Base-by-base conservation (phyloP, 2,797 vertebrate genomes). In the Bovichtus variegatus region DNA sequence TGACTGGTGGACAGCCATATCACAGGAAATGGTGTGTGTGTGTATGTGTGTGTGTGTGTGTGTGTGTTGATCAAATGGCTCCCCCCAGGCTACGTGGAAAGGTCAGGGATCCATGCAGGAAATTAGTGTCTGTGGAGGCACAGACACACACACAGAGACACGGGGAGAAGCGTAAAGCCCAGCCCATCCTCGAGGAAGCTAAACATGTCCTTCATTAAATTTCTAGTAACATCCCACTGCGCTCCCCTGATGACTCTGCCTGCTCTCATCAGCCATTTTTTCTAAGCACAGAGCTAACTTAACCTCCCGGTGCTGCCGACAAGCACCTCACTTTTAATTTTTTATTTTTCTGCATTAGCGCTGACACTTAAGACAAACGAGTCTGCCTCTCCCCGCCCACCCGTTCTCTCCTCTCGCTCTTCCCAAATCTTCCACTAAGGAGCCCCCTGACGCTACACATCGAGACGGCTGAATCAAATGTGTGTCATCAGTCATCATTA, bases 91-190 rank as follows among this genome's bases (percentile, higher is more conserved):
- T 86, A 78, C 87, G 78, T 62, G 74, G 89, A 94, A 94, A 93
- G 92, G 90, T 91, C 90, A 93, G 87, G 76, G 91, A 94, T 93
- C 87, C 84, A 86, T 88, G 85, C 94, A 94, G 94, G 94, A 95
- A 95, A 95, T 95, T 92, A 91, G 91, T 90, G 94, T 95, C 93
- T 95, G 92, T 88, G 74, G 82, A 89, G 78, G 69, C 88, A 81
- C 76, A 86, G 71, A 88, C 83, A 66, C 65, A 64, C 60, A 81
- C 81, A 74, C 80, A 80, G 76, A 76, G 64, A 78, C 67, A 82
- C 57, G 25, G 31, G 51, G 7, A 41, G 59, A 61, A 69, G 25
- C 61, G 72, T 74, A 71, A 76, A 77, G 82, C 80, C 82, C 72
- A 80, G 76, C 64, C 71, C 84, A 71, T 75, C 87, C 63, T 67